Conservation (phyloP, 2,888 invertebrate species). For the Masnerella sp. region DNA sequence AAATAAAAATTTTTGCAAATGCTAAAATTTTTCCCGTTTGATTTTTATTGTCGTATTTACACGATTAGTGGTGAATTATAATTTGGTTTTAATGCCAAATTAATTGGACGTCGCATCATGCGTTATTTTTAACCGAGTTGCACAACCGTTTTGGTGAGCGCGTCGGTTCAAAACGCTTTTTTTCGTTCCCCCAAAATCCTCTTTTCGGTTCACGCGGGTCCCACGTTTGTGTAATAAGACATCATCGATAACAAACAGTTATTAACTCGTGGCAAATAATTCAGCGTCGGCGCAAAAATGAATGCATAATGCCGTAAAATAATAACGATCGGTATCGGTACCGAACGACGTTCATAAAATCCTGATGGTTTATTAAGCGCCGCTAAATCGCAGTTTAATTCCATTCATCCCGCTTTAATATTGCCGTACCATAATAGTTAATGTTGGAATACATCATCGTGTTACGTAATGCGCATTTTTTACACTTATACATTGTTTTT, state of each 20-base stretch:
- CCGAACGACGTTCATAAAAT: slow-evolving; percentile 27
- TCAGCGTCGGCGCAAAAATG: slow-evolving; percentile 18
- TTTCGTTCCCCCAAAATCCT: too few relatives aligned
- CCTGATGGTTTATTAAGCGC: slow-evolving; percentile 31
- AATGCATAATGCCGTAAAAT: slow-evolving; percentile 28
- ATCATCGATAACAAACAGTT: slow-evolving; percentile 22
- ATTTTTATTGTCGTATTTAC: too few relatives aligned
- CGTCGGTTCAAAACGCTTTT: not conserved
- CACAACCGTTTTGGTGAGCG: not conserved
- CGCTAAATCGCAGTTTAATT: slow-evolving; percentile 29
- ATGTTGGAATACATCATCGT: slow-evolving; percentile 10
- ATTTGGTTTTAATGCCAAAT: slow-evolving; percentile 24
- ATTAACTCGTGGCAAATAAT: slow-evolving; percentile 17
- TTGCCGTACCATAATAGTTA: slow-evolving; percentile 10
- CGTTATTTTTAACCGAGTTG: not conserved
- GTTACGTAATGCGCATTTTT: not conserved
- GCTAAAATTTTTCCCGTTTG: too few relatives aligned
- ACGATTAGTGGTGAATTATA: slow-evolving; percentile 21
- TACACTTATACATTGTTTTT: not conserved
- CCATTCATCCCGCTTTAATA: slow-evolving; percentile 25
- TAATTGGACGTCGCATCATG: slow-evolving; percentile 14
- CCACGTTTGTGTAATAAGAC: slow-evolving; percentile 10
- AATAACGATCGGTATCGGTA: slow-evolving; percentile 30
- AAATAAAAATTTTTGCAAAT: too few relatives aligned
- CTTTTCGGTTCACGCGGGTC: too few relatives aligned